These are phyloP conservation scores for Eubucco bourcierii DNA, from an alignment of 2,113 vertebrate genomes.

Conservation along the genomic window DNA sequence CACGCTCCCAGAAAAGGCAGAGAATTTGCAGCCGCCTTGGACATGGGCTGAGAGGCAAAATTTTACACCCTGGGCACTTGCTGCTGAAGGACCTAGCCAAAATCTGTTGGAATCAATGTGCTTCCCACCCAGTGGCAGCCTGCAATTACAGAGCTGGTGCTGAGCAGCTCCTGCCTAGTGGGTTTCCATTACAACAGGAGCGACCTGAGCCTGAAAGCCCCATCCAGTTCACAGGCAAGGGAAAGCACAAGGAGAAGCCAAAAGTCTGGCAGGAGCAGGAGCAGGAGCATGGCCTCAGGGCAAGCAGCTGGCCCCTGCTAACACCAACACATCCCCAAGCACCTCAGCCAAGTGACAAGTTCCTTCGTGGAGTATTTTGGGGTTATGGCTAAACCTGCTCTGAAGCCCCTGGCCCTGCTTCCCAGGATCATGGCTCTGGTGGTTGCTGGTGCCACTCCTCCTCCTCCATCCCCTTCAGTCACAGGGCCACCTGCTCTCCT, in stretches of 20 bases:
- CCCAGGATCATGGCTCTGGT: not conserved
- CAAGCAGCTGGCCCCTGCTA: not conserved
- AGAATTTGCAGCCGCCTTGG: not conserved
- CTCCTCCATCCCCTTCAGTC: not conserved
- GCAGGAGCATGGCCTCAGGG: not conserved
- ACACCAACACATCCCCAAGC: rapidly evolving
- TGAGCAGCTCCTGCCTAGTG: constrained; percentile 1
- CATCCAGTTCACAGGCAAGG: not conserved
- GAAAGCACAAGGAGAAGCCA: not conserved
- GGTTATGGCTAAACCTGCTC: not conserved
- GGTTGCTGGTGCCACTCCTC: not conserved
- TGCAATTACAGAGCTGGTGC: not conserved
- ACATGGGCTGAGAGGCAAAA: not conserved
- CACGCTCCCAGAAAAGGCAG: not conserved
- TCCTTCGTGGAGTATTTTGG: not conserved
- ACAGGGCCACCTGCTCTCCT: not conserved
- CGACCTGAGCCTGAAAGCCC: not conserved
- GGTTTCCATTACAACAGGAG: not conserved
- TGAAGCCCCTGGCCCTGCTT: not conserved
- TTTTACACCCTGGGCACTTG: not conserved
- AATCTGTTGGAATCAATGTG: not conserved
- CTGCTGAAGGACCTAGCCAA: not conserved
- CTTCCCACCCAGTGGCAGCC: not conserved
- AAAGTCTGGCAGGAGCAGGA: not conserved
- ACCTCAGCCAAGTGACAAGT: rapidly evolving